Percentiles rank a stretch among this genome's conserved stretches.
Evolutionary conservation across 1,140 invertebrate genomes (phyloP).

Genomic region (Drosophila lini): DNA sequence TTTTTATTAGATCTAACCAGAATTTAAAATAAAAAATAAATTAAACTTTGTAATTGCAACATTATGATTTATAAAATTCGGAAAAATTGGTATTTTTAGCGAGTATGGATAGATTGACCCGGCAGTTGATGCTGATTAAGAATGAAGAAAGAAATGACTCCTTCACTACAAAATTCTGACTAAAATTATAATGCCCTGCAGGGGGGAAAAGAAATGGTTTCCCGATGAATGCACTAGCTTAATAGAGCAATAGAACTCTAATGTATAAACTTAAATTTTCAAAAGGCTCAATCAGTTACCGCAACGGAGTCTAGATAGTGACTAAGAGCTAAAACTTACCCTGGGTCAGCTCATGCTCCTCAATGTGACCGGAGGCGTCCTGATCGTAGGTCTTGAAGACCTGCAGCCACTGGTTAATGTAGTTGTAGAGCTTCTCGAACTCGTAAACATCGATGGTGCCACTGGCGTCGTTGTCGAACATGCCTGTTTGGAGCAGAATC

Average conservation of each 20-base stretch:
- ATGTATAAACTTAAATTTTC: background rate
- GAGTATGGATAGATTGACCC: too few relatives aligned
- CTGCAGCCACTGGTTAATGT: conserved; percentile 94
- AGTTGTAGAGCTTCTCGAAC: conserved; percentile 94
- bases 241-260: background rate
- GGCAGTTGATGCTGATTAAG: too few relatives aligned
- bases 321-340: conserved; percentile 84
- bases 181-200: background rate
- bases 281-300: too few relatives aligned
- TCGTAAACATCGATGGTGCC: conserved; percentile 95
- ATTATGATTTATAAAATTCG: too few relatives aligned
- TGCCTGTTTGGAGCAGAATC: conserved; percentile 86
- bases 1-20: too few relatives aligned
- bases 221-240: background rate
- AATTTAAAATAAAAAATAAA: too few relatives aligned
- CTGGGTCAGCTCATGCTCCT: conserved; percentile 91
- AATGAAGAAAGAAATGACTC: too few relatives aligned
- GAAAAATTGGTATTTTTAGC: too few relatives aligned
- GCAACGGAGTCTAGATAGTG: background rate
- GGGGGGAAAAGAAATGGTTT: background rate
- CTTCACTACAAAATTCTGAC: too few relatives aligned
- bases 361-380: conserved; percentile 93
- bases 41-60: background rate
- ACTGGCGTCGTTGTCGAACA: conserved; percentile 94
- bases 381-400: conserved; percentile 93